Conservation (phyloP, 2,113 vertebrate genomes). For the Myotis lucifugus region DNA sequence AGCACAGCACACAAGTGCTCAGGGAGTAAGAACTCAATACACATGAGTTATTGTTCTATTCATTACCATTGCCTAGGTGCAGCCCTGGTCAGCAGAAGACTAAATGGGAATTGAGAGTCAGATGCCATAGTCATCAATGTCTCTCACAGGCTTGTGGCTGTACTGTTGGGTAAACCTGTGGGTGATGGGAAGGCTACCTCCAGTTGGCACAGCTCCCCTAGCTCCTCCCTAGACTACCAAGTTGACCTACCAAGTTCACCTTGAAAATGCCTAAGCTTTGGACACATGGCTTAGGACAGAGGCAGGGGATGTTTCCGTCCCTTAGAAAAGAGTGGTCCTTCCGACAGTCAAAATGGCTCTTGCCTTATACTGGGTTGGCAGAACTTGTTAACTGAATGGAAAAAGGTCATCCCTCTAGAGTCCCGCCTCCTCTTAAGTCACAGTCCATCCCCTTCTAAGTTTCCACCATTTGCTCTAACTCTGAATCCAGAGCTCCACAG, state of each 20-base stretch:
- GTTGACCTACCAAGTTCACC: background rate
- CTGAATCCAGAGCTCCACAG: background rate
- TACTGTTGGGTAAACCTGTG: background rate
- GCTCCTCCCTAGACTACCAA: background rate
- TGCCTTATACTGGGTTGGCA: background rate
- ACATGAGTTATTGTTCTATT: background rate
- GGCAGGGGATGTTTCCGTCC: background rate
- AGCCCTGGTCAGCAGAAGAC: background rate
- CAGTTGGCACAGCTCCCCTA: background rate
- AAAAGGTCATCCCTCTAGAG: background rate
- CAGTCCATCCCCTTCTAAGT: background rate
- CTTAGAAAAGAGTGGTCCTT: background rate
- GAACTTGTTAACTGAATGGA: background rate
- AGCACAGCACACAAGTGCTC: background rate
- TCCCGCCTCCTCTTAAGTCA: background rate
- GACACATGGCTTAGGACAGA: background rate
- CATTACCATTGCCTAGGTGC: accelerated
- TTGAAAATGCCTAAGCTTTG: background rate
- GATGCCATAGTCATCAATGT: background rate
- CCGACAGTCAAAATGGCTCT: background rate
- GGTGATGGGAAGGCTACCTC: background rate
- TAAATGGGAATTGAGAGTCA: background rate
- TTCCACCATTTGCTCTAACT: background rate
- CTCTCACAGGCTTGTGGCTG: background rate
- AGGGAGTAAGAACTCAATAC: accelerated